A percentile compares a stretch with the other conserved stretches of the same genome.
phyloP scores from a whole-genome alignment of 2,888 invertebrate genomes.

The Dexiosoma caninum region DNA sequence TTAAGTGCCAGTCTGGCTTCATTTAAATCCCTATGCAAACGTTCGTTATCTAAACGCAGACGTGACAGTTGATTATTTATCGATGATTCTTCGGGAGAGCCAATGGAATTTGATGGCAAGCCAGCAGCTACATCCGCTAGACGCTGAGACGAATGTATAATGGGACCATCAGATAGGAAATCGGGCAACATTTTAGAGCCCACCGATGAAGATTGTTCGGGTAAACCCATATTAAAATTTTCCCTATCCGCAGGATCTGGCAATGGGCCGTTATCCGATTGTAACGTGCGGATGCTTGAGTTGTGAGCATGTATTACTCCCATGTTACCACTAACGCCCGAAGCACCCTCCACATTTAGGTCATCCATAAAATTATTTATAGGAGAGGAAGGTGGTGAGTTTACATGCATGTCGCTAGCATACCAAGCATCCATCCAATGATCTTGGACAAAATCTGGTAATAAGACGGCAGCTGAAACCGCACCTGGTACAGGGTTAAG shows the following conservation, averaged over 20 bases:
- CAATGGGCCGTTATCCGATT: conserved; percentile 46
- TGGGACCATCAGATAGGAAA: conserved; percentile 85
- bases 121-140: conserved; percentile 77
- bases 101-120: conserved; percentile 74
- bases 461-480: conserved; percentile 74
- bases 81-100: conserved; percentile 75
- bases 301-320: conserved; percentile 10
- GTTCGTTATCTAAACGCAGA: conserved; percentile 74
- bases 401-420: conserved; percentile 73
- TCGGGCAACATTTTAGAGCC: conserved; percentile 80
- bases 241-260: conserved; percentile 59
- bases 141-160: conserved; percentile 77
- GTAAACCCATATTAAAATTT: conserved; percentile 62
- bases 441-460: conserved; percentile 94
- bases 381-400: conserved; percentile 75
- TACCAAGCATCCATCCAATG: conserved; percentile 86
- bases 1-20: conserved; percentile 79
- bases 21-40: conserved; percentile 80
- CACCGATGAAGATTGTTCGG: conserved; percentile 60
- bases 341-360: conserved; percentile 64
- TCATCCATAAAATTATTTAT: conserved; percentile 70
- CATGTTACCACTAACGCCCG: conserved; percentile 63
- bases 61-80: conserved; percentile 71
- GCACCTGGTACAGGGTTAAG: conserved; percentile 44
- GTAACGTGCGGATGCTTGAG: conserved; percentile 7